phyloP scores from a whole-genome alignment of 2,797 vertebrate genomes.

The Pangasius larnaudii region DNA sequence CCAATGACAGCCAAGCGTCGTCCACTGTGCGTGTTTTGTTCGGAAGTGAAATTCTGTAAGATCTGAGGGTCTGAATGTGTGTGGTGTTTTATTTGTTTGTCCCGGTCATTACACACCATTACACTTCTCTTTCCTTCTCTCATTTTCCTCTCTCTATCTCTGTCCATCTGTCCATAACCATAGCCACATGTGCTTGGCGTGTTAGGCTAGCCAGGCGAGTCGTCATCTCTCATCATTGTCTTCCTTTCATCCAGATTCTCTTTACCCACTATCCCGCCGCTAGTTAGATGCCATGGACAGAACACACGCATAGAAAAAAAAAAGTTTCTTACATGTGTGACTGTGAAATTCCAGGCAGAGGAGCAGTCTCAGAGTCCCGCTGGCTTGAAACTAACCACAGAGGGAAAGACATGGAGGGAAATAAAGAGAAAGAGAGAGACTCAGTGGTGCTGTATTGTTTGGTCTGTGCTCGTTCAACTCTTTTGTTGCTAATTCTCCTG shows the following conservation, averaged over 20 bases:
- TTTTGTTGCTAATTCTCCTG: conserved; percentile 77
- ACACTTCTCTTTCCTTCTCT: conserved; percentile 13
- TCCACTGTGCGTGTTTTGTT: neutral
- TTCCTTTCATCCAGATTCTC: conserved; percentile 68
- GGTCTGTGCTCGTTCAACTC: conserved; percentile 77
- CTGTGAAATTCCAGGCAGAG: conserved; percentile 75
- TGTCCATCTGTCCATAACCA: conserved; percentile 42
- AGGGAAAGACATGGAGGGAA: conserved; percentile 67
- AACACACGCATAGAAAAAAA: neutral
- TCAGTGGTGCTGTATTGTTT: conserved; percentile 77
- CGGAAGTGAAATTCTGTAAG: neutral
- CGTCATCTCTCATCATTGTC: conserved; percentile 27
- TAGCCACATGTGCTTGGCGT: conserved; percentile 59
- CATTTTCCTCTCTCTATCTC: conserved; percentile 13
- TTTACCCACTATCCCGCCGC: neutral
- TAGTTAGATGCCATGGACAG: neutral
- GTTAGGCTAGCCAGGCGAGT: conserved; percentile 52
- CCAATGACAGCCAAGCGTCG: neutral
- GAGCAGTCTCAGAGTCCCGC: conserved; percentile 77
- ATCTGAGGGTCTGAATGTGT: neutral
- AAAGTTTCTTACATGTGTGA: conserved; percentile 43
- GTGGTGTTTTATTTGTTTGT: neutral
- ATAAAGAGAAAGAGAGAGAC: conserved; percentile 60
- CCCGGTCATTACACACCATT: conserved; percentile 7
- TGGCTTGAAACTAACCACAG: conserved; percentile 81